phyloP scores from a whole-genome alignment of 2,888 invertebrate species.

The Lithophane socia region DNA sequence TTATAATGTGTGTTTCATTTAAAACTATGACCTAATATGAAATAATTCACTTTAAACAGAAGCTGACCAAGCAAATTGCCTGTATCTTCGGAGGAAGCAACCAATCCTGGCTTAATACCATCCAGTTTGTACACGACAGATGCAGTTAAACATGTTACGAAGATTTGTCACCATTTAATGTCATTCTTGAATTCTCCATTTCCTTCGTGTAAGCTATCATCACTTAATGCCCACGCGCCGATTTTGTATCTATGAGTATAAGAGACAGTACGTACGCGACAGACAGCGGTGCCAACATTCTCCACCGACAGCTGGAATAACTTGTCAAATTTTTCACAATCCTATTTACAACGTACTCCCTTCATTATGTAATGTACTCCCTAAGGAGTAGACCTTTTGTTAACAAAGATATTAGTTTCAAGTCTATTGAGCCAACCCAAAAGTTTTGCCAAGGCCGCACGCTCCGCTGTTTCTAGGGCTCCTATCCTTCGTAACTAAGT shows the following conservation, averaged over 20 bases:
- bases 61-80: conserved; percentile 42
- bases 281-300: conserved; percentile 43
- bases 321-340: conserved; percentile 45
- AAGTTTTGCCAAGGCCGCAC: conserved; percentile 48
- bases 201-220: conserved; percentile 57
- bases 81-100: conserved; percentile 50
- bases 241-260: conserved; percentile 34
- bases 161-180: conserved; percentile 52
- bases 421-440: conserved; percentile 54
- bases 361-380: conserved; percentile 49
- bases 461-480: conserved; percentile 35
- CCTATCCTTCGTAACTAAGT: conserved; percentile 21
- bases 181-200: conserved; percentile 54
- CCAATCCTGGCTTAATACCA: conserved; percentile 49
- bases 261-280: conserved; percentile 22
- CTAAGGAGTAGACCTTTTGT: conserved; percentile 44
- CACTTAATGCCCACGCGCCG: conserved; percentile 58
- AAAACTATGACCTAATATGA: conserved; percentile 10
- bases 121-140: conserved; percentile 44
- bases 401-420: conserved; percentile 58
- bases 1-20: conserved; percentile 13
- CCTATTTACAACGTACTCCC: conserved; percentile 11
- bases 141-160: conserved; percentile 51
- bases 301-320: conserved; percentile 38
- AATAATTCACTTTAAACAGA: conserved; percentile 16